These are phyloP conservation scores for Aphodius granarius DNA, from an alignment of 2,888 invertebrate species.

Conservation along the genomic window DNA sequence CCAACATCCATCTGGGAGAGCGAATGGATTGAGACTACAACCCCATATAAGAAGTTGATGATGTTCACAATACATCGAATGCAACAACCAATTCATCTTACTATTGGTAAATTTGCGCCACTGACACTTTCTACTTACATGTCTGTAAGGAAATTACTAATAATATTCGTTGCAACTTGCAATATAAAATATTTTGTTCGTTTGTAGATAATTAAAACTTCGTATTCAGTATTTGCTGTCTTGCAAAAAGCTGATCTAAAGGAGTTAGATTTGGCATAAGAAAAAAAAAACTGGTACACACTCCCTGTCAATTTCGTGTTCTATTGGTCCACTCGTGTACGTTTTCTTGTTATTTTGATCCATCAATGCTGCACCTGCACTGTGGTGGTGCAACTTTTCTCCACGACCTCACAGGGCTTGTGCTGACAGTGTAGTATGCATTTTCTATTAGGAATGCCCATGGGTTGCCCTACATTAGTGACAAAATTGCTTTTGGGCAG, in stretches of 20 bases:
- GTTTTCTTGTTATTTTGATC: too few species aligned
- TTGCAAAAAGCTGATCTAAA: neutral
- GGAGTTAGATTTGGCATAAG: too few species aligned
- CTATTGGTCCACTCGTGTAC: too few species aligned
- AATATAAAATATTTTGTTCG: neutral
- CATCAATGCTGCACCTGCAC: too few species aligned
- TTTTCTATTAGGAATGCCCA: too few species aligned
- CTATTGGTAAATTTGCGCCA: conserved; percentile 48
- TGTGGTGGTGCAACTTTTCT: too few species aligned
- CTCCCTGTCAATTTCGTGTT: too few species aligned
- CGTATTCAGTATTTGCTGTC: neutral
- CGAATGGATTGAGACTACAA: conserved; percentile 42
- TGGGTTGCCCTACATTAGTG: too few species aligned
- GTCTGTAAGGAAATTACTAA: conserved; percentile 35
- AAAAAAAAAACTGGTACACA: too few species aligned
- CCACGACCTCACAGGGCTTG: too few species aligned
- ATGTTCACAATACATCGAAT: conserved; percentile 47
- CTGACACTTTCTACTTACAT: conserved; percentile 46
- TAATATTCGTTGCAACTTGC: neutral
- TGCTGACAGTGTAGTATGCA: too few species aligned
- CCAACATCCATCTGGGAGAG: conserved; percentile 44
- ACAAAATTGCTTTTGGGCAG: too few species aligned
- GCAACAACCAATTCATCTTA: conserved; percentile 44
- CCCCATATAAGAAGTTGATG: conserved; percentile 42
- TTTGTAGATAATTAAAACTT: conserved; percentile 1